A percentile compares a stretch with the other conserved stretches of the same genome.
Evolutionary conservation across 2,113 vertebrate genomes (phyloP).

Genomic region (Anthoscopus minutus): DNA sequence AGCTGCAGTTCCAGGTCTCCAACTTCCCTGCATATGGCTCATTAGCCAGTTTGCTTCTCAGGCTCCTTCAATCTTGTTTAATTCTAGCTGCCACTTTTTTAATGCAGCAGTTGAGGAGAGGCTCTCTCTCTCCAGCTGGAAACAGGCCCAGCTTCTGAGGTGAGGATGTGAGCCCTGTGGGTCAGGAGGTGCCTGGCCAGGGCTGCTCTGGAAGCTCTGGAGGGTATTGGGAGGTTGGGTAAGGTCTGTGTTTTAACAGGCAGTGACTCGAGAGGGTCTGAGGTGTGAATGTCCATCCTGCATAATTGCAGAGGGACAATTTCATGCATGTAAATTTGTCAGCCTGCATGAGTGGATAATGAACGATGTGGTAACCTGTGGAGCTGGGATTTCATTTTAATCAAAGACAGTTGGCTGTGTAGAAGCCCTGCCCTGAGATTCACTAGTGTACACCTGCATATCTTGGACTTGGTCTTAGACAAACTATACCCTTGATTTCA

Average conservation of each 20-base stretch:
- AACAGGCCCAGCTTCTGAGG: background rate
- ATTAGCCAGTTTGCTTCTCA: background rate
- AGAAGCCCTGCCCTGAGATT: conserved; percentile 33
- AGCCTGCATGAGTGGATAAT: background rate
- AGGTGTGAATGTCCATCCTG: background rate
- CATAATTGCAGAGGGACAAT: background rate
- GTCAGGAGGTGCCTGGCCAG: background rate
- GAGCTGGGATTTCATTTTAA: conserved; percentile 33
- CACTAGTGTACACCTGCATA: background rate
- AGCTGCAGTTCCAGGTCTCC: background rate
- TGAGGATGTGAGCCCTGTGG: background rate
- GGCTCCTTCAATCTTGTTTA: background rate
- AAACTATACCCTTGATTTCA: background rate
- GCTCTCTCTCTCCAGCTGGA: background rate
- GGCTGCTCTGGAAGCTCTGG: background rate
- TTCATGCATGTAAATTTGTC: background rate
- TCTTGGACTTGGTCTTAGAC: background rate
- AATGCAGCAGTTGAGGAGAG: background rate
- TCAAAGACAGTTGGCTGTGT: background rate
- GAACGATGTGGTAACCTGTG: background rate
- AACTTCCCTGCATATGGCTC: background rate
- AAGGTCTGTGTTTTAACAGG: background rate
- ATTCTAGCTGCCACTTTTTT: background rate
- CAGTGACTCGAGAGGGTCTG: background rate
- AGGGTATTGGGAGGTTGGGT: background rate